Evolutionary conservation across 1,140 invertebrate species (phyloP).

Genomic region (Musca domestica): DNA sequence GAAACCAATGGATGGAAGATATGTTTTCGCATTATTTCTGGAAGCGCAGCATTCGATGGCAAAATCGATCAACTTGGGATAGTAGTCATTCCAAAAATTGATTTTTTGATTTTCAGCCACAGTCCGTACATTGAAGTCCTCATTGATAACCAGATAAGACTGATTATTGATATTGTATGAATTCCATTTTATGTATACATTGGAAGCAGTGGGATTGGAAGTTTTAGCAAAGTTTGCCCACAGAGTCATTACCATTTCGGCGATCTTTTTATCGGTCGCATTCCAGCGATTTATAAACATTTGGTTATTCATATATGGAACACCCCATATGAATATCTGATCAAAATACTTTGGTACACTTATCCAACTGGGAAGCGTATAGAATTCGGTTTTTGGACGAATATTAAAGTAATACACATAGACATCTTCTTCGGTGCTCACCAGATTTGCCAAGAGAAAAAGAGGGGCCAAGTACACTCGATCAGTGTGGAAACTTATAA

Average conservation of each 20-base stretch:
- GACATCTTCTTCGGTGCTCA: slow-evolving; percentile 61
- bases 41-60: slow-evolving; percentile 65
- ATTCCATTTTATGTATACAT: slow-evolving; percentile 70
- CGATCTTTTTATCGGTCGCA: slow-evolving; percentile 69
- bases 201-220: slow-evolving; percentile 67
- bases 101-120: slow-evolving; percentile 71
- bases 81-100: slow-evolving; percentile 79
- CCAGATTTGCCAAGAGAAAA: slow-evolving; percentile 63
- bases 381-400: slow-evolving; percentile 64
- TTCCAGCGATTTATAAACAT: slow-evolving; percentile 66
- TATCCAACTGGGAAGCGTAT: slow-evolving; percentile 69
- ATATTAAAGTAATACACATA: slow-evolving; percentile 76
- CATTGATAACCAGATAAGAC: slow-evolving; percentile 68
- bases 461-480: slow-evolving; percentile 70
- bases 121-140: slow-evolving; percentile 71
- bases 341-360: slow-evolving; percentile 77
- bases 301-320: slow-evolving; percentile 64
- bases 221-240: slow-evolving; percentile 72
- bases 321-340: slow-evolving; percentile 73
- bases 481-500: slow-evolving; percentile 69
- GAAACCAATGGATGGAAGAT: slow-evolving; percentile 6
- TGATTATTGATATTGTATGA: slow-evolving; percentile 63
- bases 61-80: slow-evolving; percentile 68
- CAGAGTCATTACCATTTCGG: slow-evolving; percentile 74
- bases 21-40: background rate